Base-by-base conservation (phyloP, 2,888 invertebrate species). In the Temnothorax rugatulus region DNA sequence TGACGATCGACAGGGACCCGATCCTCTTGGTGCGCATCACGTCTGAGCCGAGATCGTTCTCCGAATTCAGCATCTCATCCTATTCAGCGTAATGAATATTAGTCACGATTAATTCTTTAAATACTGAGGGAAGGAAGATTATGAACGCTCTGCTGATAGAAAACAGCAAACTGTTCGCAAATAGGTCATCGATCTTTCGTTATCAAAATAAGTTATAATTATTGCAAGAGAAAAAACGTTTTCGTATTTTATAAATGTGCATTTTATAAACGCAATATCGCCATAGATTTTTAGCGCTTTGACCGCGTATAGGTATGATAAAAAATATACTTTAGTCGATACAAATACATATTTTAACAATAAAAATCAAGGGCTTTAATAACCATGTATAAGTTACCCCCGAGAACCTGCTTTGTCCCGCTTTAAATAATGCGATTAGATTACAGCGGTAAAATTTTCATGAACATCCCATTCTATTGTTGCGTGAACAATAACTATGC, bases 1-100 rank as follows among this genome's bases (percentile, higher is more conserved):
- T 98, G 92, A 97, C 97, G 95, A 98, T 98, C 88, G 98, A 98
- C 90, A 98, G 95, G 18, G 97, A 97, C 7, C 93, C 92, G 15
- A 92, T 90, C 63, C 91, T 90, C 86, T 94, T 93, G 25, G 88
- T 86, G 4, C 93, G 86, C 15, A 87, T 77, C 61, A 89, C 73
- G 85, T 89, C 86, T 74, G 88, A 85, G 69, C 86, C 87, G 47
- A 91, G 84, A 66, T 90, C 90, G 47, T 85, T 90, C 52, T 85
- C 88, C 29, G 91, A 84, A 71, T 92, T 91, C 66, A 91, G 88
- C 85, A 92, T 90, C 63, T 93, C 92, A 13, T 90, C 88, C 91
- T 91, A 25, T 52, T 50, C 4, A 50, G 1, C 13, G 66, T 21
- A 15, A 87, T 4, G 87, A 86, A 44, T 15, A 66, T 21, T 71